These are phyloP conservation scores for Burhinus bistriatus DNA, from an alignment of 2,113 vertebrate species.

Conservation along the genomic window DNA sequence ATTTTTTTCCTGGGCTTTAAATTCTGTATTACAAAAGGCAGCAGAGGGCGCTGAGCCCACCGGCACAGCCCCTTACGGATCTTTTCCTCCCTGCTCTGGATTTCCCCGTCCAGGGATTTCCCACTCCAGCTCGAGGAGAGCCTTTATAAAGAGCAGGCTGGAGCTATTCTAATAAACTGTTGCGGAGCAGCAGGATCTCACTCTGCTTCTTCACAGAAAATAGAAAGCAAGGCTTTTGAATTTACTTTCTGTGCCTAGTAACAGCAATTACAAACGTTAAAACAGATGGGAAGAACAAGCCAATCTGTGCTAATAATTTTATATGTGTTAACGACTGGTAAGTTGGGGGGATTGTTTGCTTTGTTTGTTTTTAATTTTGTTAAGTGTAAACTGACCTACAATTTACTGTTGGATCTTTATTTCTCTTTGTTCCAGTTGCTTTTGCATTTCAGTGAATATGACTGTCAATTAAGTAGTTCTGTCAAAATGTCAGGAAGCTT, in stretches of 20 bases:
- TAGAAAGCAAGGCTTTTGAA: background rate
- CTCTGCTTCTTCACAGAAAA: background rate
- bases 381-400: background rate
- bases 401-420: background rate
- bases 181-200: background rate
- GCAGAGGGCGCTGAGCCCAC: constrained; percentile 36
- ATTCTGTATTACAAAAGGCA: background rate
- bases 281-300: constrained; percentile 7
- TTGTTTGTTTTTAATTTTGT: background rate
- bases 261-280: background rate
- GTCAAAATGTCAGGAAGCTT: background rate
- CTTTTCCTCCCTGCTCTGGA: background rate
- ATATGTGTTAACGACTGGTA: background rate
- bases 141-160: background rate
- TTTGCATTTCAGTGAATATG: background rate
- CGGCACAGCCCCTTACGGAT: rapidly evolving
- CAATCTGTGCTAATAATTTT: background rate
- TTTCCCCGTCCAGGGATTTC: constrained; percentile 32
- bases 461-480: background rate
- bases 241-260: background rate
- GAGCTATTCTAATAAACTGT: background rate
- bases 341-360: background rate
- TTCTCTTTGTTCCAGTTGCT: background rate
- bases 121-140: background rate
- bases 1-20: background rate